Base-by-base conservation (phyloP, 2,888 invertebrate genomes). In the Meteorus cinctellus region DNA sequence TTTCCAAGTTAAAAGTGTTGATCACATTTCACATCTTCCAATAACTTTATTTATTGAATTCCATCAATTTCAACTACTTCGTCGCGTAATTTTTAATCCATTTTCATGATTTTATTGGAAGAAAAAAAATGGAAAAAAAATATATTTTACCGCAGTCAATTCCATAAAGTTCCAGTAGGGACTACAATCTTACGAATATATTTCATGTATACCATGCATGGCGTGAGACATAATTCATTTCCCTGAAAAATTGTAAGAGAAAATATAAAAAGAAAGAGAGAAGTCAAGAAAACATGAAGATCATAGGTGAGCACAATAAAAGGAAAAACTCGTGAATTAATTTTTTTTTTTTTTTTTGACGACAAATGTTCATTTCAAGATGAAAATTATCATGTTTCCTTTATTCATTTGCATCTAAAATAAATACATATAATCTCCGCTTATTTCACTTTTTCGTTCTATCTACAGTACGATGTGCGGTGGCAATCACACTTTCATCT, bases 401-500 rank as follows among this genome's bases (percentile, higher is more conserved):
- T 72, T 55, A 55, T 8, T 55, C 19, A 19, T 55, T 76, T 67
- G 72, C 73, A 67, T 77, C 75, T 76, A 75, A 76, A 79, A 79
- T 80, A 80, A 75, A 80, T 78, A 80, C 79, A 78, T 70, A 68
- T 79, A 77, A 69, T 31, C 48, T 69, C 69, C 34, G n/a, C 63
- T 16, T 48, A 74, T 41, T 67, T 51, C 45, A 31, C 24, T 63
- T 34, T 48, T 74, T 68, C 31, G 31, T 24, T 65, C 31, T 69
- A 74, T 62, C 74, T 77, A 73, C 73, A 76, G 73, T 77, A 77
- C 77, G 60, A 71, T 69, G 72, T 75, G 74, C 77, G 77, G 72
- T 31, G 51, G 19, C 4, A 2, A 55, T 77, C 73, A 76, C 76
- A 74, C 74, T 76, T 73, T 72, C 55, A 77, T 74, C 48, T 66